These are phyloP conservation scores for Enteromius trimaculatus DNA, from an alignment of 2,797 vertebrate genomes.

Conservation along the genomic window DNA sequence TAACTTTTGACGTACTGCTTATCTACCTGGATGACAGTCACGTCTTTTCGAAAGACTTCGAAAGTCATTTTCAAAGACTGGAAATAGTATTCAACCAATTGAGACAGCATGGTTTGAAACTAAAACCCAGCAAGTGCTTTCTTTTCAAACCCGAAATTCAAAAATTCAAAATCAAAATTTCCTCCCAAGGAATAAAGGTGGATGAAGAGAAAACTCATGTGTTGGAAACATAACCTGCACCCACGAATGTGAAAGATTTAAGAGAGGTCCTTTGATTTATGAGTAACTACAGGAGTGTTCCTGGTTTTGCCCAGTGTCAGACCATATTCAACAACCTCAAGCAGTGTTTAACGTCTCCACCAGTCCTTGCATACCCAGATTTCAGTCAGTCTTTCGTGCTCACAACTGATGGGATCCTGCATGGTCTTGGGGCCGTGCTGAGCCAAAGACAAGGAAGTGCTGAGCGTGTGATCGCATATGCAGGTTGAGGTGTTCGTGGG, in stretches of 20 bases:
- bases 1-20: too few relatives aligned
- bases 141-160: constrained; percentile 5
- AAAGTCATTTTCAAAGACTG: constrained; percentile 39
- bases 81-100: constrained; percentile 28
- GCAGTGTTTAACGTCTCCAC: constrained; percentile 20
- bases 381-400: constrained; percentile 35
- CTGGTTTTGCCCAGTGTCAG: constrained; percentile 20
- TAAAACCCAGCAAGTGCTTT: constrained; percentile 49
- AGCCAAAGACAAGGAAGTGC: constrained; percentile 31
- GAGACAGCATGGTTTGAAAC: constrained; percentile 26
- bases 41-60: too few relatives aligned
- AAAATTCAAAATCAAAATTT: constrained; percentile 48
- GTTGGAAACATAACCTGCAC: constrained; percentile 36
- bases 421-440: constrained; percentile 32
- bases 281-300: constrained; percentile 48
- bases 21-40: too few relatives aligned
- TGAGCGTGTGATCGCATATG: constrained; percentile 28
- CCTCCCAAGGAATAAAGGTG: neutral
- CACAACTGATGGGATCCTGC: constrained; percentile 37
- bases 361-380: constrained; percentile 36
- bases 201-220: constrained; percentile 32
- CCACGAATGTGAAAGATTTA: constrained; percentile 8
- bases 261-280: constrained; percentile 49
- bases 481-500: constrained; percentile 24
- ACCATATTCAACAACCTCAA: too few relatives aligned